Percentiles rank a stretch among this genome's conserved stretches.
phyloP scores from a whole-genome alignment of 2,888 invertebrate genomes.

The Poecilus cupreus region DNA sequence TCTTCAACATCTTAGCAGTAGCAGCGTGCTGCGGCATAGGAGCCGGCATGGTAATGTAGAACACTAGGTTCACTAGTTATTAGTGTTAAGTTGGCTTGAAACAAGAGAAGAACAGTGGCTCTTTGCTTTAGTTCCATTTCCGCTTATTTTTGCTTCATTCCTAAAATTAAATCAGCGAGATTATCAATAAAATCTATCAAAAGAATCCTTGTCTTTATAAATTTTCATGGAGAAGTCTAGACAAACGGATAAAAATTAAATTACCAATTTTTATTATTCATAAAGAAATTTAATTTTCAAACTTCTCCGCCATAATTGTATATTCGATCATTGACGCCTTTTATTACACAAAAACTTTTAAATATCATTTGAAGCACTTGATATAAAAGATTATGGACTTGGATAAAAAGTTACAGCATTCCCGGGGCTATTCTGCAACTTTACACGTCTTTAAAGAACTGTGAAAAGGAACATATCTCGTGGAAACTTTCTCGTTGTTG shows the following conservation, averaged over 20 bases:
- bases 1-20: conserved; percentile 86
- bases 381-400: not conserved
- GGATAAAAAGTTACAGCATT: not conserved
- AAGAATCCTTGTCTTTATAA: too few species aligned
- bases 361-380: not conserved
- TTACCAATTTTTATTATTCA: too few species aligned
- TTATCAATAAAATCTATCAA: too few species aligned
- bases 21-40: conserved; percentile 85
- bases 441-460: too few species aligned
- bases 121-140: too few species aligned
- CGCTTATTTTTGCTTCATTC: not conserved
- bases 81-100: not conserved
- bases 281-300: too few species aligned
- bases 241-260: too few species aligned
- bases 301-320: not conserved
- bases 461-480: too few species aligned
- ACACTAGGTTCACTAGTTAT: not conserved
- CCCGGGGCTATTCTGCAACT: not conserved
- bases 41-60: conserved; percentile 75
- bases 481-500: too few species aligned
- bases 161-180: too few species aligned
- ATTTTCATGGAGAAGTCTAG: too few species aligned
- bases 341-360: not conserved
- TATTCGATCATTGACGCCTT: not conserved
- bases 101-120: not conserved